A percentile compares a stretch with the other conserved stretches of the same genome.
These are phyloP conservation scores for Julus scandinavius DNA, from an alignment of 2,888 invertebrate genomes.

Conservation along the genomic window DNA sequence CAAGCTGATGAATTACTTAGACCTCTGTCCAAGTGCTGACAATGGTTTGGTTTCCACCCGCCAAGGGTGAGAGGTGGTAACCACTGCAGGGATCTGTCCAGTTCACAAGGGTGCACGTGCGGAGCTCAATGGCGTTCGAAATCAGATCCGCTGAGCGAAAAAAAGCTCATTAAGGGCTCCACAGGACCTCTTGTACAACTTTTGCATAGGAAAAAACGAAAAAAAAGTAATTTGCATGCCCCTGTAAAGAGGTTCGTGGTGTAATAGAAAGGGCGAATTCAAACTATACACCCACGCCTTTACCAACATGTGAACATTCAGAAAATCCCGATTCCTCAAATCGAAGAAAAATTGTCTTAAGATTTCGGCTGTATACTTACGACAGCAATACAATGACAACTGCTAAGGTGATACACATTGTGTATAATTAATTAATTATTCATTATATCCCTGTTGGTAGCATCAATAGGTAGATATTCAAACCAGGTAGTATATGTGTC, in stretches of 20 bases:
- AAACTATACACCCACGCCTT: neutral
- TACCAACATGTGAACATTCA: neutral
- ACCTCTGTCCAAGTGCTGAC: neutral
- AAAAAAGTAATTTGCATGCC: neutral
- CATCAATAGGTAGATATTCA: too few relatives aligned
- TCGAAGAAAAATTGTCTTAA: neutral
- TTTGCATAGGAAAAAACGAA: constrained; percentile 6
- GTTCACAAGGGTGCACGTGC: constrained; percentile 30
- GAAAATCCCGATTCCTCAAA: neutral
- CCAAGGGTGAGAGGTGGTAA: constrained; percentile 39
- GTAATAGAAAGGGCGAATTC: neutral
- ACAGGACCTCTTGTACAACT: neutral
- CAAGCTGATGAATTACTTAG: constrained; percentile 5
- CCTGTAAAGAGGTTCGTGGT: neutral
- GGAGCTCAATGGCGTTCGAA: neutral
- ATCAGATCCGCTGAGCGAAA: constrained; percentile 30
- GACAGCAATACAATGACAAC: neutral
- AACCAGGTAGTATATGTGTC: too few relatives aligned
- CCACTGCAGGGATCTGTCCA: constrained; percentile 29
- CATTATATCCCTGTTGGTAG: too few relatives aligned
- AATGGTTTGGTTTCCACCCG: neutral
- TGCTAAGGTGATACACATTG: too few relatives aligned
- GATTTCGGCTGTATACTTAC: neutral
- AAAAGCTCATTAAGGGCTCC: constrained; percentile 42
- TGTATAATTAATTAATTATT: too few relatives aligned